phyloP scores from a whole-genome alignment of 2,797 vertebrate species.

The Protonibea diacanthus region DNA sequence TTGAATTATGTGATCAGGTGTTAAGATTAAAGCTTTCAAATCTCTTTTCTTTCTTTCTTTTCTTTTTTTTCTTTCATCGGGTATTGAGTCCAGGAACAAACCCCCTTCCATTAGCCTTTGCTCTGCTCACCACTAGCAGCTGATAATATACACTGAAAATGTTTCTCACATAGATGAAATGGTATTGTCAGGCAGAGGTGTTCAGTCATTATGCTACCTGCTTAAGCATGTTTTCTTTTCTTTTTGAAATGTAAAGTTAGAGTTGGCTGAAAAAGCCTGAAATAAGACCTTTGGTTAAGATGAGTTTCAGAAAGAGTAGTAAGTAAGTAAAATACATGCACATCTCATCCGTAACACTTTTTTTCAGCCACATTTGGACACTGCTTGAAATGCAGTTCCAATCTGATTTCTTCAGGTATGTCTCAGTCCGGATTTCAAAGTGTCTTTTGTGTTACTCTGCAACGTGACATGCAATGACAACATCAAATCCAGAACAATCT shows the following conservation, averaged over 20 bases:
- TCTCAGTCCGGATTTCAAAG: too few species aligned
- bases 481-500: too few species aligned
- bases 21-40: conserved; percentile 30
- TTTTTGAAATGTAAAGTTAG: neutral
- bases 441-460: too few species aligned
- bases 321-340: too few species aligned
- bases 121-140: conserved; percentile 1
- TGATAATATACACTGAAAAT: conserved; percentile 8
- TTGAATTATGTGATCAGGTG: conserved; percentile 24
- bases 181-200: neutral
- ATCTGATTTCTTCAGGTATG: too few species aligned
- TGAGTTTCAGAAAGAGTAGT: too few species aligned
- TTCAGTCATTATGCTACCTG: neutral
- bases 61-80: conserved; percentile 15
- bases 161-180: conserved; percentile 17
- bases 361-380: too few species aligned
- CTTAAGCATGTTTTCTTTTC: neutral
- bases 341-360: too few species aligned
- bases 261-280: too few species aligned
- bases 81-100: conserved; percentile 29
- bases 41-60: neutral
- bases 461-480: too few species aligned
- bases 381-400: too few species aligned
- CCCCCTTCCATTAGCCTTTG: conserved; percentile 28
- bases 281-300: neutral